phyloP scores from a whole-genome alignment of 2,113 vertebrate genomes.

The Solea senegalensis region DNA sequence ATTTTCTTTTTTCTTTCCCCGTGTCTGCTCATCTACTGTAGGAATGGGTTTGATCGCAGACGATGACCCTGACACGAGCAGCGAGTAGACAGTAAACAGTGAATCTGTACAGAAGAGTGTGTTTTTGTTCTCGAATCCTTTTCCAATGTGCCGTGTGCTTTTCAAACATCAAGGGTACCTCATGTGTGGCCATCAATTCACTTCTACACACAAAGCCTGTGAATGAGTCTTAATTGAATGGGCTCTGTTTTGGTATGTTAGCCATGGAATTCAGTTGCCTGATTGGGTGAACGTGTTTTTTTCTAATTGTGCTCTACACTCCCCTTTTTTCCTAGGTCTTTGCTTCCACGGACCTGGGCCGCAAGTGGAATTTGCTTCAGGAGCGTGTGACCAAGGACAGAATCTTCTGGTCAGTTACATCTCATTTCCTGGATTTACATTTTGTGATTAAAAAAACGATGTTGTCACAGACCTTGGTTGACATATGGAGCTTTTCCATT shows the following conservation, averaged over 20 bases:
- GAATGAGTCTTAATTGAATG: conserved; percentile 47
- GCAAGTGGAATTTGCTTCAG: conserved; percentile 91
- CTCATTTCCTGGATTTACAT: not conserved
- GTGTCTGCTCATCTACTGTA: too few species aligned
- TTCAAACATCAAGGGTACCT: conserved; percentile 27
- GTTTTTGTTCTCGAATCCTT: not conserved
- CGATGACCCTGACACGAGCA: not conserved
- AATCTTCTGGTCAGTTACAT: conserved; percentile 87
- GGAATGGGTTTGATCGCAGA: not conserved
- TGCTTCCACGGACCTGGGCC: conserved; percentile 89
- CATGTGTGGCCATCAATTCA: conserved; percentile 53
- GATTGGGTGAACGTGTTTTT: conserved; percentile 27
- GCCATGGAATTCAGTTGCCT: conserved; percentile 47
- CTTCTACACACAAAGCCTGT: conserved; percentile 44
- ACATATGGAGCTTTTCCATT: too few species aligned
- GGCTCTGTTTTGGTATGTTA: conserved; percentile 40
- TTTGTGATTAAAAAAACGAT: not conserved
- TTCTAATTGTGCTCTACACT: conserved; percentile 23
- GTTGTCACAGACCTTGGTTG: not conserved
- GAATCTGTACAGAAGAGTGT: too few species aligned
- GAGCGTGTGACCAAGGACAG: conserved; percentile 92
- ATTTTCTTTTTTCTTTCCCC: not conserved
- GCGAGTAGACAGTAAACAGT: not conserved
- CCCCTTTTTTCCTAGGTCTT: conserved; percentile 82
- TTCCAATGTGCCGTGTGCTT: not conserved